Conservation (phyloP, 2,888 invertebrate species). For the Timema cristinae region DNA sequence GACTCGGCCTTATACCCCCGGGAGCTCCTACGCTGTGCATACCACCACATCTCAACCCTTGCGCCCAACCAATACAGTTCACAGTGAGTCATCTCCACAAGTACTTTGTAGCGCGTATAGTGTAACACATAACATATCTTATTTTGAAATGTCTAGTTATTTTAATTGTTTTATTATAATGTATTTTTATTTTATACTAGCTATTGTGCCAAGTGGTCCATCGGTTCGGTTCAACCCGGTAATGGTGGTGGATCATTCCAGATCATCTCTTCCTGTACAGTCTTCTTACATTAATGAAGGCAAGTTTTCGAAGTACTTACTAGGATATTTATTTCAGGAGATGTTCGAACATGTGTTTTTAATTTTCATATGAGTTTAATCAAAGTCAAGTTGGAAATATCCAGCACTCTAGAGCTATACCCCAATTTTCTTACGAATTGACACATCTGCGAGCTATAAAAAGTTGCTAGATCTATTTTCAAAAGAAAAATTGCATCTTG, state of each 20-base stretch:
- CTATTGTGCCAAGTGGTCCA: slow-evolving; percentile 22
- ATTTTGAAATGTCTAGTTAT: no score
- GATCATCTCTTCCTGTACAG: slow-evolving; percentile 29
- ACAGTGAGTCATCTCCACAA: slow-evolving; percentile 22
- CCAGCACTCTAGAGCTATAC: no score
- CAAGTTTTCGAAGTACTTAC: slow-evolving; percentile 5
- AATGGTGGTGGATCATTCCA: slow-evolving; percentile 32
- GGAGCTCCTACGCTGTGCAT: slow-evolving; percentile 26
- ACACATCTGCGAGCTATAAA: no score
- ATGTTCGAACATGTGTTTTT: no score
- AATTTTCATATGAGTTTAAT: no score
- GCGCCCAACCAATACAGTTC: slow-evolving; percentile 29
- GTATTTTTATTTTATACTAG: neutral
- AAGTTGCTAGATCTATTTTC: no score
- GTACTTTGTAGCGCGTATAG: neutral
- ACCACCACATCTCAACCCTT: slow-evolving; percentile 23
- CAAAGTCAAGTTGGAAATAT: no score
- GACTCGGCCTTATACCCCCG: slow-evolving; percentile 24
- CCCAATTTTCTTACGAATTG: no score
- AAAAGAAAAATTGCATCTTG: no score
- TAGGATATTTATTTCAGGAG: no score
- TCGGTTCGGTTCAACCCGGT: slow-evolving; percentile 33
- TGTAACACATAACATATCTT: neutral
- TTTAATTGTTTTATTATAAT: no score
- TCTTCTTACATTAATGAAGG: slow-evolving; percentile 30